Evolutionary conservation across 2,888 invertebrate genomes (phyloP).

Genomic region (Arctia plantaginis): DNA sequence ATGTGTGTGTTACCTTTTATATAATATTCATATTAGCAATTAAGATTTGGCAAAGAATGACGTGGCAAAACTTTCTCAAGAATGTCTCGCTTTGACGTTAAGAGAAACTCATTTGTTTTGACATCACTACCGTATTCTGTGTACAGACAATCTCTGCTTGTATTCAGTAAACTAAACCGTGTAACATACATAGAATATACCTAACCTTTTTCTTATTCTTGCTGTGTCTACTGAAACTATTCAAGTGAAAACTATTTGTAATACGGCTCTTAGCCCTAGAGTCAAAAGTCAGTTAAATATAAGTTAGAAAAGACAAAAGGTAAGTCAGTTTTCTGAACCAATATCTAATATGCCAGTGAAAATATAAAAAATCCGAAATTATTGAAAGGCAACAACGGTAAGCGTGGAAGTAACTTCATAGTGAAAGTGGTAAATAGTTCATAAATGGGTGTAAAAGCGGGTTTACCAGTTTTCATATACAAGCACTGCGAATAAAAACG

Average conservation of each 20-base stretch:
- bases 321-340: constrained; percentile 21
- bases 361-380: constrained; percentile 28
- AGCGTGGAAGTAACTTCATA: constrained; percentile 29
- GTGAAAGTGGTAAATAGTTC: constrained; percentile 69
- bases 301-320: constrained; percentile 25
- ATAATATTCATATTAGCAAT: too few relatives aligned
- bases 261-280: not conserved
- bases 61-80: not conserved
- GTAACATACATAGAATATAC: too few relatives aligned
- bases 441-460: constrained; percentile 59
- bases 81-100: not conserved
- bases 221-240: not conserved
- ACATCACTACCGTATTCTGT: not conserved
- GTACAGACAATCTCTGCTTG: not conserved
- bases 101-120: not conserved
- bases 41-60: not conserved
- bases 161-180: not conserved
- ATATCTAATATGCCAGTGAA: constrained; percentile 20
- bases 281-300: constrained; percentile 24
- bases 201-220: too few relatives aligned
- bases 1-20: too few relatives aligned
- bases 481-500: constrained; percentile 53
- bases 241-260: not conserved
- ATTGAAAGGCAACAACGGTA: constrained; percentile 22
- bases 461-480: constrained; percentile 58